Percentiles rank a stretch among this genome's conserved stretches.
Conservation (phyloP, 2,888 invertebrate genomes). For the Macrosoma leucophasiata region DNA sequence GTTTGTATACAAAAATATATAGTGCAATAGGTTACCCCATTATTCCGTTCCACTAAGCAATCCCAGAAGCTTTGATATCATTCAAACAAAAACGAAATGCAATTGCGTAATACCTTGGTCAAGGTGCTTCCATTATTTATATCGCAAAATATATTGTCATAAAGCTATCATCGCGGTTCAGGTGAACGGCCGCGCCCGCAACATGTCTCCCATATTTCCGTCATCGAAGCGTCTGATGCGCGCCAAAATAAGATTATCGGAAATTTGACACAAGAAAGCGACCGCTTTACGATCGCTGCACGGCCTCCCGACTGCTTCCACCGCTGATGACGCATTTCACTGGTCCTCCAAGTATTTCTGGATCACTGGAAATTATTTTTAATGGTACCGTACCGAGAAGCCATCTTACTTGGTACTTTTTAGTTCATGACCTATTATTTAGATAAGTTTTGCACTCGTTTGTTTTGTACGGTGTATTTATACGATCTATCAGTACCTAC, state of each 20-base stretch:
- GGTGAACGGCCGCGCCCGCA: constrained; percentile 68
- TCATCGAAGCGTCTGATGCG: constrained; percentile 68
- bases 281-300: constrained; percentile 60
- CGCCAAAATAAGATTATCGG: constrained; percentile 75
- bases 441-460: no score
- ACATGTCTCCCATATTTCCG: constrained; percentile 68
- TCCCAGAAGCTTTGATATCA: constrained; percentile 4
- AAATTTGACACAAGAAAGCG: constrained; percentile 67
- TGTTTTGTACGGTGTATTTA: no score
- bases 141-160: constrained; percentile 56
- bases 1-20: no score
- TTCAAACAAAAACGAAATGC: background rate
- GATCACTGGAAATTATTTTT: constrained; percentile 28
- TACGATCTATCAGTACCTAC: no score
- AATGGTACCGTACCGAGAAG: no score
- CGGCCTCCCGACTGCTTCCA: constrained; percentile 38
- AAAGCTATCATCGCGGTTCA: constrained; percentile 64
- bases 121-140: constrained; percentile 62
- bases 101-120: no score
- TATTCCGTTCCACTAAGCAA: no score
- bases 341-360: constrained; percentile 55
- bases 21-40: no score
- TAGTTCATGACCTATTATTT: no score
- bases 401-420: no score
- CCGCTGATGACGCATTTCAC: constrained; percentile 62